These are phyloP conservation scores for Megaceryle alcyon DNA, from an alignment of 2,797 vertebrate genomes.

Conservation along the genomic window DNA sequence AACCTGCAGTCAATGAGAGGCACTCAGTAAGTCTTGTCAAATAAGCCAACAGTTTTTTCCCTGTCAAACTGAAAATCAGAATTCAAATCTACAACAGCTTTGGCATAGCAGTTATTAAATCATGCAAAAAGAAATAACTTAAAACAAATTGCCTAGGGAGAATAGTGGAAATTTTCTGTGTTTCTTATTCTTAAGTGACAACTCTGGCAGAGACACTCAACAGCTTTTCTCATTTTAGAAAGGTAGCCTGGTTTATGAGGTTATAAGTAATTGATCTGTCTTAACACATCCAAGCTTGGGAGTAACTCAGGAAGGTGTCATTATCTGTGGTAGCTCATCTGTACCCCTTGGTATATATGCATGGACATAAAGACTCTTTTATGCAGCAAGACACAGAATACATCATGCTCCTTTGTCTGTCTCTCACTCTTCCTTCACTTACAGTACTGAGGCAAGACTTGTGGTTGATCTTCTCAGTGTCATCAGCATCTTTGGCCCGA, in stretches of 20 bases:
- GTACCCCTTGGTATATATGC: background rate
- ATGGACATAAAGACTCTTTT: background rate
- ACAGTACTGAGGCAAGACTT: background rate
- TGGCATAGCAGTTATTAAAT: background rate
- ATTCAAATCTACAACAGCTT: background rate
- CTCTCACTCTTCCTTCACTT: accelerated
- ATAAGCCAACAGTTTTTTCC: background rate
- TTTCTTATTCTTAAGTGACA: background rate
- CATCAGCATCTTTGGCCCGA: background rate
- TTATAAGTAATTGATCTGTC: background rate
- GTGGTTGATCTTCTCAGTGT: background rate
- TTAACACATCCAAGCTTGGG: background rate
- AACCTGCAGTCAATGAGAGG: background rate
- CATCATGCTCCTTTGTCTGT: accelerated
- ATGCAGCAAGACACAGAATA: background rate
- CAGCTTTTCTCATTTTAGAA: background rate
- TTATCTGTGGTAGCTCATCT: background rate
- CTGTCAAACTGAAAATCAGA: background rate
- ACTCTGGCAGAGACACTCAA: background rate
- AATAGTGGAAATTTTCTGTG: background rate
- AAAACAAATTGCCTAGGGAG: background rate
- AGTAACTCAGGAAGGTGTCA: background rate
- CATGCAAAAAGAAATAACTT: background rate
- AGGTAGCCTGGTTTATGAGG: background rate
- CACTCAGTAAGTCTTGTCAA: background rate